Evolutionary conservation across 2,797 vertebrate species (phyloP).

Genomic region (Trichosurus vulpecula): DNA sequence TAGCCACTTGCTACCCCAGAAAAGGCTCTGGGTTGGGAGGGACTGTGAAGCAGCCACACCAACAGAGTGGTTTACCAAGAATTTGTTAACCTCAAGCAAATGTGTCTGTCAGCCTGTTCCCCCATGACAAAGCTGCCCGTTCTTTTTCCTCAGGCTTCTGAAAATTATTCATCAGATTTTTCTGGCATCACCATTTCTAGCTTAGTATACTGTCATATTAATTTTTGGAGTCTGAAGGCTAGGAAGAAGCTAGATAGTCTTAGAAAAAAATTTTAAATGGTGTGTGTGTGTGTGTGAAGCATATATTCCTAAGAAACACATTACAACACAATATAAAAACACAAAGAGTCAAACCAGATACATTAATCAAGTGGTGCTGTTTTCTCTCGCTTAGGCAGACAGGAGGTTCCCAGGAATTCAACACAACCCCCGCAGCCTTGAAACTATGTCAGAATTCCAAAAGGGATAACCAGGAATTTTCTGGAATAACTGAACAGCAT

Average conservation of each 20-base stretch:
- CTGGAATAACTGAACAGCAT: background rate
- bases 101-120: slow-evolving; percentile 3
- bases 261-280: background rate
- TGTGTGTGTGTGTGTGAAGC: background rate
- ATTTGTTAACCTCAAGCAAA: slow-evolving; percentile 38
- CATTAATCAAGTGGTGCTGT: background rate
- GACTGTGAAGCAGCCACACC: slow-evolving; percentile 12
- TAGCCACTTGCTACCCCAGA: slow-evolving; percentile 40
- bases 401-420: background rate
- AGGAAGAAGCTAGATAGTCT: background rate
- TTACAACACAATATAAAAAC: background rate
- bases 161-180: background rate
- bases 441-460: background rate
- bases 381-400: background rate
- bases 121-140: background rate
- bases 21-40: slow-evolving; percentile 37
- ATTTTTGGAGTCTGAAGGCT: background rate
- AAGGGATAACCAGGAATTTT: background rate
- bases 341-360: background rate
- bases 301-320: background rate
- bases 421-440: background rate
- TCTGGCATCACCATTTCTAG: background rate
- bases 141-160: background rate
- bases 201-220: background rate
- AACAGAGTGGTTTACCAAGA: background rate